Evolutionary conservation across 2,888 invertebrate species (phyloP), one percentile per base, ranked within the genome.

Genomic region (Scaptomyza reducta): DNA sequence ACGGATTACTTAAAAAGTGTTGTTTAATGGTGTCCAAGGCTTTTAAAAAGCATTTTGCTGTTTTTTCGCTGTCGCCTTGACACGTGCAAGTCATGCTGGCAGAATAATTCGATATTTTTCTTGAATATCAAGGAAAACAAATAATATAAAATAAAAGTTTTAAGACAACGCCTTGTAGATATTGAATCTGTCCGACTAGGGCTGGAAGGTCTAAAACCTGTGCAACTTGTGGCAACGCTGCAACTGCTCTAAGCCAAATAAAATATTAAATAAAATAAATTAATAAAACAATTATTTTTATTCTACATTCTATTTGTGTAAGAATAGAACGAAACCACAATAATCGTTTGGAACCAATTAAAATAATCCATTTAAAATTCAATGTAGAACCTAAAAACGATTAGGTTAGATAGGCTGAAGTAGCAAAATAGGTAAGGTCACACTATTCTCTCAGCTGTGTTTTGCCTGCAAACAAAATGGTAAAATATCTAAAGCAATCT

Each of bases 1-100:
- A 9, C 16, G 2, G 63, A 84, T 79, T 81, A 91, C 91, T 73
- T 10, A 79, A 38, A 65, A 89, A 90, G 58, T 91, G 90, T 1
- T 71, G 42, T 63, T 79, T 89, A 16, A 91, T 71, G 1, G 61
- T 76, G 13, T 89, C 81, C 53, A 89, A 46, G 0, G 90, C 86
- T 0, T 50, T 64, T 7, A 70, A 18, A 14, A 83, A 40, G 14
- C 83, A 83, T 25, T 65, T 68, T 4, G 57, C n/a, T 16, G 62
- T 33, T 44, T 67, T 46, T 2, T 63, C 78, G 6, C 54, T 49
- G 11, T 57, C 50, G 14, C 77, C 81, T 6, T 54, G 45, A 53
- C 81, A 82, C 27, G 35, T 51, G 54, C 81, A 82, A 22, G 46
- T 50, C 89, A 89, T 88, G n/a, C 40, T 76, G 29, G 14, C 14